A percentile compares a stretch with the other conserved stretches of the same genome.
phyloP scores from a whole-genome alignment of 1,140 invertebrate species.

The Drosophila setifemur region DNA sequence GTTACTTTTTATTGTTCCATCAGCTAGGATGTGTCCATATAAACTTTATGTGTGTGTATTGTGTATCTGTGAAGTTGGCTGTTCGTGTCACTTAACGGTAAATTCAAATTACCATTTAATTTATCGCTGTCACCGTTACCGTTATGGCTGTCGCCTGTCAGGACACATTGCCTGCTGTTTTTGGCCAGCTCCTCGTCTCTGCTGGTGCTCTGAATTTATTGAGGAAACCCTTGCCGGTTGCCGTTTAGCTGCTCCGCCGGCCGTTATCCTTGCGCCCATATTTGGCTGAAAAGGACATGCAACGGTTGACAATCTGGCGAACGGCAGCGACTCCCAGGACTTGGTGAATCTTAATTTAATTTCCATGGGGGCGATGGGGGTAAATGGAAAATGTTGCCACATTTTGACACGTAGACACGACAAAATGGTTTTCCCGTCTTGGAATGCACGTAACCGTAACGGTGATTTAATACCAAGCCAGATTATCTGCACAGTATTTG shows the following conservation, averaged over 20 bases:
- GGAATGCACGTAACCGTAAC: slow-evolving; percentile 44
- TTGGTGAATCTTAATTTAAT: slow-evolving; percentile 53
- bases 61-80: slow-evolving; percentile 22
- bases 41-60: slow-evolving; percentile 1
- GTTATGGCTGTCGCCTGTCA: slow-evolving; percentile 80
- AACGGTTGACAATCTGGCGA: slow-evolving; percentile 48
- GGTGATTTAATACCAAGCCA: slow-evolving; percentile 38
- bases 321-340: background rate
- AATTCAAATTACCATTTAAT: slow-evolving; percentile 81
- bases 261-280: slow-evolving; percentile 55
- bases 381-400: slow-evolving; percentile 42
- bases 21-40: slow-evolving; percentile 23
- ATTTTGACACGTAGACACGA: slow-evolving; percentile 39
- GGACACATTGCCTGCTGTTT: slow-evolving; percentile 15
- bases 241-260: slow-evolving; percentile 7
- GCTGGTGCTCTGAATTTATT: slow-evolving; percentile 57
- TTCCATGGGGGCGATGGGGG: slow-evolving; percentile 6
- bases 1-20: slow-evolving; percentile 56
- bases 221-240: slow-evolving; percentile 61
- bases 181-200: slow-evolving; percentile 11
- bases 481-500: slow-evolving; percentile 35
- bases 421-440: slow-evolving; percentile 20
- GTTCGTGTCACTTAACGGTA: slow-evolving; percentile 80
- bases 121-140: slow-evolving; percentile 80
- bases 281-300: slow-evolving; percentile 45